A percentile compares a stretch with the other conserved stretches of the same genome.
These are phyloP conservation scores for Octodonta nipae DNA, from an alignment of 2,888 invertebrate species.

Conservation along the genomic window DNA sequence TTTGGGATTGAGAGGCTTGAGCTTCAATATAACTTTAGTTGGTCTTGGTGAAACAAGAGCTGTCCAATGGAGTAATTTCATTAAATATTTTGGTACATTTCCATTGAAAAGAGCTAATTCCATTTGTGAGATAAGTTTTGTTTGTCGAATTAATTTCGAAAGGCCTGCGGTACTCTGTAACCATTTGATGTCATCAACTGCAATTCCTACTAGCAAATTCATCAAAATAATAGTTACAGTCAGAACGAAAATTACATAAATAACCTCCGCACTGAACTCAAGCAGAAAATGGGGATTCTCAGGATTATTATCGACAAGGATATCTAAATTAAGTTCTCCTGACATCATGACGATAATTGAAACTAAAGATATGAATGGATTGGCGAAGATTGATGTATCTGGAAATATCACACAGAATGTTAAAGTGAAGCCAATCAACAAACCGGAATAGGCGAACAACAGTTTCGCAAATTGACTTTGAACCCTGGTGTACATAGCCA, in stretches of 20 bases:
- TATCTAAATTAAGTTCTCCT: conserved; percentile 66
- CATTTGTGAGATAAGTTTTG: conserved; percentile 72
- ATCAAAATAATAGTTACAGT: conserved; percentile 76
- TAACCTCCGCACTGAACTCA: conserved; percentile 69
- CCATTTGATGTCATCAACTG: conserved; percentile 77
- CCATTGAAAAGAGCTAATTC: conserved; percentile 69
- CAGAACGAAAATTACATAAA: conserved; percentile 64
- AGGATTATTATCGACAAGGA: conserved; percentile 60
- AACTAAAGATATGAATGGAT: conserved; percentile 72
- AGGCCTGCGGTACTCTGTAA: conserved; percentile 72
- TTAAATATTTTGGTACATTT: conserved; percentile 58
- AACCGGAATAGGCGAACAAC: conserved; percentile 70
- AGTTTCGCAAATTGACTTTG: conserved; percentile 76
- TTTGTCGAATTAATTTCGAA: conserved; percentile 73
- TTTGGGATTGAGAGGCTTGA: conserved; percentile 70
- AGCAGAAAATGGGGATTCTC: conserved; percentile 62
- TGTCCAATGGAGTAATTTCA: conserved; percentile 62
- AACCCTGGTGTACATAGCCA: conserved; percentile 81
- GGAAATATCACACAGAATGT: conserved; percentile 82
- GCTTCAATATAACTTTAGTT: conserved; percentile 66
- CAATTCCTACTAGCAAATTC: conserved; percentile 76
- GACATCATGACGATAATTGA: conserved; percentile 82
- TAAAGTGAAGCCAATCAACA: conserved; percentile 72
- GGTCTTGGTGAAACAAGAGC: conserved; percentile 70
- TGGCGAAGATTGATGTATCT: conserved; percentile 65